Percentiles rank a stretch among this genome's conserved stretches.
Conservation (phyloP, 2,113 vertebrate species). For the Archilochus colubris region DNA sequence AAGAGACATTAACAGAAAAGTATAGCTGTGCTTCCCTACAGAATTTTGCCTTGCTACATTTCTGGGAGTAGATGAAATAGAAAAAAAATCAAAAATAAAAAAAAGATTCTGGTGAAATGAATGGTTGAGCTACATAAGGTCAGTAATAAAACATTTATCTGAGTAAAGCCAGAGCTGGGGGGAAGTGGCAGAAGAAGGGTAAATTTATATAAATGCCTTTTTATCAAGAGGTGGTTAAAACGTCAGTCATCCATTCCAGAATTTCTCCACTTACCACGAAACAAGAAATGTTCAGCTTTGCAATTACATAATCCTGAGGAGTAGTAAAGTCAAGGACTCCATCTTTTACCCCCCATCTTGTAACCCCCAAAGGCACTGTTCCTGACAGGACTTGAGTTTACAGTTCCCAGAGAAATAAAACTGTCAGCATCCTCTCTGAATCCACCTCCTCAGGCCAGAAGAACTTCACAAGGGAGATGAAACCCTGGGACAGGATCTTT, state of each 20-base stretch:
- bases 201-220: not conserved
- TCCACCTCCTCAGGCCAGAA: rapidly evolving
- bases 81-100: not conserved
- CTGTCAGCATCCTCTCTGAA: not conserved
- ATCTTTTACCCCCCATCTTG: not conserved
- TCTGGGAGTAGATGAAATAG: rapidly evolving
- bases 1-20: not conserved
- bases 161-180: not conserved
- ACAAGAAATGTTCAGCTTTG: not conserved
- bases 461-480: not conserved
- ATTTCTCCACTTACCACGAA: not conserved
- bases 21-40: not conserved
- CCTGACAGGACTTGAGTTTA: rapidly evolving
- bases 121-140: not conserved
- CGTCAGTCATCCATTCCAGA: not conserved
- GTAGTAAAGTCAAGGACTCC: not conserved
- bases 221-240: not conserved
- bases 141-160: not conserved
- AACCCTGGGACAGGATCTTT: not conserved
- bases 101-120: not conserved
- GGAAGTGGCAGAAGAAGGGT: not conserved
- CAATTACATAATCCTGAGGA: not conserved
- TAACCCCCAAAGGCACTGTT: not conserved
- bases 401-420: not conserved
- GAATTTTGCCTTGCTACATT: not conserved